Conservation (phyloP, 2,113 vertebrate species). For the Arothron firmamentum region DNA sequence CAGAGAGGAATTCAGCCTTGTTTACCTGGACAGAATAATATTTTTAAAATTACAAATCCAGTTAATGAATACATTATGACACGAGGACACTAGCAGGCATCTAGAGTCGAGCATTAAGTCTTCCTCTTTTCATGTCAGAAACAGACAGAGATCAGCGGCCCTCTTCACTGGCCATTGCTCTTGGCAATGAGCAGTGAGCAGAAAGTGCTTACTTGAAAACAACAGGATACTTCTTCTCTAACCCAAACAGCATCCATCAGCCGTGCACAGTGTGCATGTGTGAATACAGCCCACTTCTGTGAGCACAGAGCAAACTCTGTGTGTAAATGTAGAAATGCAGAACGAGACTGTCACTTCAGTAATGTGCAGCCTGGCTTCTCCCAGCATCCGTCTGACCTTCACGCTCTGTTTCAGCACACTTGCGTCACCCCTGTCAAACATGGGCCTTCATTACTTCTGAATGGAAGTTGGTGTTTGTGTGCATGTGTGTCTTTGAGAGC, state of each 20-base stretch:
- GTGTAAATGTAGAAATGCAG: constrained; percentile 9
- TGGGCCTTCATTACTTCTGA: constrained; percentile 33
- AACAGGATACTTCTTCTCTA: constrained; percentile 54
- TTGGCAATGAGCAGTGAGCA: constrained; percentile 49
- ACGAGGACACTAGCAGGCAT: no score
- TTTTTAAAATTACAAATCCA: no score
- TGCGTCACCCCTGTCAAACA: constrained; percentile 55
- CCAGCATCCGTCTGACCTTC: constrained; percentile 57
- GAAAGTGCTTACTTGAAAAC: constrained; percentile 63
- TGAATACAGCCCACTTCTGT: neutral
- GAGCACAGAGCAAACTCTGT: neutral
- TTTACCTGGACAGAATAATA: neutral
- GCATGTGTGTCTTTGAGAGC: neutral
- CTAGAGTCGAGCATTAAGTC: neutral
- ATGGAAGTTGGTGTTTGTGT: constrained; percentile 14
- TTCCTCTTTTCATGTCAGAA: constrained; percentile 3
- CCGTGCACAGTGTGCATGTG: neutral
- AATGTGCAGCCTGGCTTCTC: constrained; percentile 33
- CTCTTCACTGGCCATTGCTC: constrained; percentile 63
- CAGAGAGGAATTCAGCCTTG: neutral
- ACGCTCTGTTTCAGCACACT: constrained; percentile 58
- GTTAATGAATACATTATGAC: no score
- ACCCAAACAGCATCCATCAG: constrained; percentile 56
- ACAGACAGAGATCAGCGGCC: constrained; percentile 21
- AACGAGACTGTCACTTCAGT: constrained; percentile 39